A percentile compares a stretch with the other conserved stretches of the same genome.
phyloP scores from a whole-genome alignment of 2,113 vertebrate genomes.

The Paedocypris sp. region DNA sequence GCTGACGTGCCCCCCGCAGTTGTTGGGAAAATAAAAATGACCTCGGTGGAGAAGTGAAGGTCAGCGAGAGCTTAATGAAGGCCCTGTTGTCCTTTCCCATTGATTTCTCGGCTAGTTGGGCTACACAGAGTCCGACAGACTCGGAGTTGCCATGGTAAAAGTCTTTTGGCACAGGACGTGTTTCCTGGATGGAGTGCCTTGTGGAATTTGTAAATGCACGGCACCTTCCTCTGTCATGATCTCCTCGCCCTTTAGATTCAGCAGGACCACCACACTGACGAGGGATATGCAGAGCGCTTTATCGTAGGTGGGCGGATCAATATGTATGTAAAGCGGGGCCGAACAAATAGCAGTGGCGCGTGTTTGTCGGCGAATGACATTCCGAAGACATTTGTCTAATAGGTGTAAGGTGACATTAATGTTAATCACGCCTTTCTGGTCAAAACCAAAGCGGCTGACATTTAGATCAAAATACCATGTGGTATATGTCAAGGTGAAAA shows the following conservation, averaged over 20 bases:
- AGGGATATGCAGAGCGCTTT: not conserved
- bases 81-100: slow-evolving; percentile 39
- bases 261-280: not conserved
- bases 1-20: slow-evolving; percentile 50
- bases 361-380: slow-evolving; percentile 34
- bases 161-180: slow-evolving; percentile 30
- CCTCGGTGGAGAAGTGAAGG: slow-evolving; percentile 44
- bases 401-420: slow-evolving; percentile 19
- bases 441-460: slow-evolving; percentile 48
- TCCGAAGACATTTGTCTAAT: slow-evolving; percentile 41
- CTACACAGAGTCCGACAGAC: slow-evolving; percentile 37
- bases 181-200: slow-evolving; percentile 36
- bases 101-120: slow-evolving; percentile 43
- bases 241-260: not conserved
- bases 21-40: slow-evolving; percentile 51
- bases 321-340: slow-evolving; percentile 4
- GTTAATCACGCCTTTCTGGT: slow-evolving; percentile 42
- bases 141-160: slow-evolving; percentile 39
- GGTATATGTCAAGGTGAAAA: slow-evolving; percentile 40
- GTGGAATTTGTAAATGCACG: slow-evolving; percentile 35
- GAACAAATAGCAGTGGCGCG: slow-evolving; percentile 4
- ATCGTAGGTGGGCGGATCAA: not conserved
- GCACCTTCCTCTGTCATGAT: slow-evolving; percentile 33
- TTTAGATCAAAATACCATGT: slow-evolving; percentile 58
- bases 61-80: slow-evolving; percentile 51